Evolutionary conservation across 2,888 invertebrate species (phyloP).

Genomic region (Andrena praecox): DNA sequence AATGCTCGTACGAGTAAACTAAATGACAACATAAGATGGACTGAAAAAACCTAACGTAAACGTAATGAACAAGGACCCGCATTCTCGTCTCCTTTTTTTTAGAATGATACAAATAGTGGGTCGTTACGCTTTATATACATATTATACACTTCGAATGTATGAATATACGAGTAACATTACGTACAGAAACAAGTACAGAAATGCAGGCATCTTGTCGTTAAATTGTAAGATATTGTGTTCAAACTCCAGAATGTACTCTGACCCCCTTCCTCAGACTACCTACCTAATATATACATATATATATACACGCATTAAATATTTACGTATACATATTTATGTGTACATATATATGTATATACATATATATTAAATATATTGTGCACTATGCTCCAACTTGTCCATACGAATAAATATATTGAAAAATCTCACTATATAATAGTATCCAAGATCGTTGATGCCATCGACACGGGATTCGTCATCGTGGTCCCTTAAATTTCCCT

Average conservation of each 20-base stretch:
- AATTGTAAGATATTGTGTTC: constrained; percentile 84
- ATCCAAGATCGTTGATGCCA: constrained; percentile 22
- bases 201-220: constrained; percentile 83
- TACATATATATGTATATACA: neutral
- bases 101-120: constrained; percentile 78
- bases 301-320: constrained; percentile 1
- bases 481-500: neutral
- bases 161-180: constrained; percentile 79
- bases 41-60: constrained; percentile 75
- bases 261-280: constrained; percentile 77
- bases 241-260: constrained; percentile 83
- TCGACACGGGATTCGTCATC: neutral
- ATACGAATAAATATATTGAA: constrained; percentile 83
- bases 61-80: constrained; percentile 74
- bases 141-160: constrained; percentile 80
- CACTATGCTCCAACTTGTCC: constrained; percentile 84
- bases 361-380: constrained; percentile 81
- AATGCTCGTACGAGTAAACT: constrained; percentile 66
- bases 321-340: neutral
- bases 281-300: constrained; percentile 47
- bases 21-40: constrained; percentile 76
- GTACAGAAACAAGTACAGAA: constrained; percentile 82
- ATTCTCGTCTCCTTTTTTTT: constrained; percentile 78
- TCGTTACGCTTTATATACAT: constrained; percentile 81
- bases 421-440: constrained; percentile 62